Evolutionary conservation across 2,113 vertebrate species (phyloP).

Genomic region (Notothenia rossii): DNA sequence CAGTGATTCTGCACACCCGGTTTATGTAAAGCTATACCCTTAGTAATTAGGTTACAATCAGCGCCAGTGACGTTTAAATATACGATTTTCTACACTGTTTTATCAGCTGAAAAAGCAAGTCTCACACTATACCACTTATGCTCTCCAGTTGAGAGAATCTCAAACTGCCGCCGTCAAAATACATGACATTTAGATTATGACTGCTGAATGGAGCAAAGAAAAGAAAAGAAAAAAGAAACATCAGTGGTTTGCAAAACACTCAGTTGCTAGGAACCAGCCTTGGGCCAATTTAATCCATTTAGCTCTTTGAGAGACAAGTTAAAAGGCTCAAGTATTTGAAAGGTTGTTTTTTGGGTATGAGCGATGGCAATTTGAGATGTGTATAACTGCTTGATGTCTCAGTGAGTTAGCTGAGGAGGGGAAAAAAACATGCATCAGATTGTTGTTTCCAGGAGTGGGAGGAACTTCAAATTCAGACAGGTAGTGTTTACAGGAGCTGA

Average conservation of each 20-base stretch:
- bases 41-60: conserved; percentile 38
- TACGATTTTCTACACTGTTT: conserved; percentile 11
- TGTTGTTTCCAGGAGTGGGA: conserved; percentile 23
- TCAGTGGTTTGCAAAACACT: conserved; percentile 45
- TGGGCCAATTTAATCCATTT: conserved; percentile 52
- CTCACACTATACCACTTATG: conserved; percentile 31
- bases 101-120: conserved; percentile 34
- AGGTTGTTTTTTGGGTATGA: conserved; percentile 33
- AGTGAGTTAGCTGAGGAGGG: conserved; percentile 14
- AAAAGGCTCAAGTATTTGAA: conserved; percentile 52
- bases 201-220: conserved; percentile 2
- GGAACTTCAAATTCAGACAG: conserved; percentile 48
- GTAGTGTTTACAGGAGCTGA: conserved; percentile 45
- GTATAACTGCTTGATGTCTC: conserved; percentile 32
- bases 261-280: conserved; percentile 41
- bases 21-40: conserved; percentile 32
- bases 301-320: conserved; percentile 45
- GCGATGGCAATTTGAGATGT: conserved; percentile 35
- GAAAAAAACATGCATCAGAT: conserved; percentile 28
- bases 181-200: conserved; percentile 45
- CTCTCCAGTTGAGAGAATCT: conserved; percentile 32
- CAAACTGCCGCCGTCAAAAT: conserved; percentile 36
- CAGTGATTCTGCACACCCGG: conserved; percentile 3
- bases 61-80: conserved; percentile 28
- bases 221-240: conserved; percentile 4